Percentiles rank a stretch among this genome's conserved stretches.
Evolutionary conservation across 1,140 invertebrate species (phyloP).

Genomic region (Aphelenchoides fujianensis): DNA sequence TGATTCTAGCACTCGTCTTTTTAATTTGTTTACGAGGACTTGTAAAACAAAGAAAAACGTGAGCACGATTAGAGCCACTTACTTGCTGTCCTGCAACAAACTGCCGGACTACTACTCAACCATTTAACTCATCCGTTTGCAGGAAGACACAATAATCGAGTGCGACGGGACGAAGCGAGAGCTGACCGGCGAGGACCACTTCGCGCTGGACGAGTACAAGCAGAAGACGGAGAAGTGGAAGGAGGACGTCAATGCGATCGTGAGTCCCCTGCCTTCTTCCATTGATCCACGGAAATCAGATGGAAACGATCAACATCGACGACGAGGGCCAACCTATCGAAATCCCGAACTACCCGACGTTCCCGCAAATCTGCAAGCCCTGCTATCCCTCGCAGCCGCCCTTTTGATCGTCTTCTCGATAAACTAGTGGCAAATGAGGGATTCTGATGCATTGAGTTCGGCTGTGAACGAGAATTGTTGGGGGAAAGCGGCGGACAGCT

Average conservation of each 20-base stretch:
- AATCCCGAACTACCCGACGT: conserved; percentile 9
- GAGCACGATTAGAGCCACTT: no score
- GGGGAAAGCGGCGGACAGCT: no score
- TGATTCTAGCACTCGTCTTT: no score
- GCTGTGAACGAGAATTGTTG: no score
- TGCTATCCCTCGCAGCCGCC: neutral
- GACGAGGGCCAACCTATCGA: conserved; percentile 1
- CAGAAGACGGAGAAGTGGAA: conserved; percentile 15
- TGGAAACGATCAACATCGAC: neutral
- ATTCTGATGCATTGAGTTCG: no score
- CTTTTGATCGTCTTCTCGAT: neutral
- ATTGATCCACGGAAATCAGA: conserved; percentile 12
- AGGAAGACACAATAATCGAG: conserved; percentile 13
- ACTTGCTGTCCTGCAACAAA: no score
- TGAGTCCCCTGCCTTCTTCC: neutral
- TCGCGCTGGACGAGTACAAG: conserved; percentile 18
- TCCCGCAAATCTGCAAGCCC: conserved; percentile 21
- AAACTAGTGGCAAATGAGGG: no score
- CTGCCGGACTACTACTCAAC: no score
- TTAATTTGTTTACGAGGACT: no score
- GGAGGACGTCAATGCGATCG: conserved; percentile 3
- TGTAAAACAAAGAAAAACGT: no score
- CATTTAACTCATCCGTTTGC: conserved; percentile 6
- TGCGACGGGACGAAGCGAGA: conserved; percentile 12
- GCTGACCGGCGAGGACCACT: conserved; percentile 6